Percentiles rank a stretch among this genome's conserved stretches.
Evolutionary conservation across 1,140 invertebrate genomes (phyloP).

Genomic region (Nasonia vitripennis): DNA sequence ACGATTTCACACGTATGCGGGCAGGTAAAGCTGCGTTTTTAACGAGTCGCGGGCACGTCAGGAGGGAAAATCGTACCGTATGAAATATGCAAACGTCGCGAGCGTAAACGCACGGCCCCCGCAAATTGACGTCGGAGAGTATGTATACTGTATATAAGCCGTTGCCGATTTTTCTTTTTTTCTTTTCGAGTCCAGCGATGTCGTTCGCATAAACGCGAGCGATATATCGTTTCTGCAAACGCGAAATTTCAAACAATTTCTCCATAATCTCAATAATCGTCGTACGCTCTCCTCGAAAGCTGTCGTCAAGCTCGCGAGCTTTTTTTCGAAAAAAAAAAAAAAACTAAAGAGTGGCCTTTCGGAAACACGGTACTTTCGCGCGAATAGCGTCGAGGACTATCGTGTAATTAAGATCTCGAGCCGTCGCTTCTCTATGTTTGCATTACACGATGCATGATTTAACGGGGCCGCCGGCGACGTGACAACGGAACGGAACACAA

Average conservation of each 20-base stretch:
- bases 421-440: slow-evolving; percentile 54
- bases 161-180: not conserved
- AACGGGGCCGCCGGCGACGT: slow-evolving; percentile 44
- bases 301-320: not conserved
- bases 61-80: slow-evolving; percentile 20
- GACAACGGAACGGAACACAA: slow-evolving; percentile 43
- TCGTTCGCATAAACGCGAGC: slow-evolving; percentile 10
- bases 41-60: slow-evolving; percentile 45
- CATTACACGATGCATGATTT: slow-evolving; percentile 63
- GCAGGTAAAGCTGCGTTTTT: not conserved
- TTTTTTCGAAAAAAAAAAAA: slow-evolving; percentile 7
- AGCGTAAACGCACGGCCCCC: not conserved
- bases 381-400: slow-evolving; percentile 60
- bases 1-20: not conserved
- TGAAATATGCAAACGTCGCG: slow-evolving; percentile 48
- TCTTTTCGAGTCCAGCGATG: not conserved
- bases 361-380: slow-evolving; percentile 4
- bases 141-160: not conserved
- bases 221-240: too few relatives aligned
- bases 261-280: too few relatives aligned
- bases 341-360: not conserved
- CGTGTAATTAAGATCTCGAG: slow-evolving; percentile 66
- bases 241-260: too few relatives aligned
- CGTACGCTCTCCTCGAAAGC: not conserved
- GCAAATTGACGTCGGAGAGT: slow-evolving; percentile 3